phyloP scores from a whole-genome alignment of 2,888 invertebrate genomes.

The Leptinotarsa juncta region DNA sequence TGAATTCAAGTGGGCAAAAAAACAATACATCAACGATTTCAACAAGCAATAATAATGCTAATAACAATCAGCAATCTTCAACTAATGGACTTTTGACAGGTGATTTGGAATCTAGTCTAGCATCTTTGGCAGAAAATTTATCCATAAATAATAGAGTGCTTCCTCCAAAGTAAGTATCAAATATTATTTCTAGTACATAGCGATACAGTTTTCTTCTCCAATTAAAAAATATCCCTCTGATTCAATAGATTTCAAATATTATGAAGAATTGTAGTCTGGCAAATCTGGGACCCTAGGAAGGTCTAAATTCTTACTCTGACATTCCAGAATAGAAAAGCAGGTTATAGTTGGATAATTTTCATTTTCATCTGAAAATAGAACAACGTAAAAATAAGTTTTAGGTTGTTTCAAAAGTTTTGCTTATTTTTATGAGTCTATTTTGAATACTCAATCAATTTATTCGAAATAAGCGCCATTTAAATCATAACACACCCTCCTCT shows the following conservation, averaged over 20 bases:
- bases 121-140: slow-evolving; percentile 93
- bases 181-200: neutral
- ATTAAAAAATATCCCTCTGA: too few species aligned
- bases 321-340: too few species aligned
- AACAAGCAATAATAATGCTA: slow-evolving; percentile 47
- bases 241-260: too few species aligned
- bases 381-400: neutral
- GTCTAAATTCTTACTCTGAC: too few species aligned
- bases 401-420: neutral
- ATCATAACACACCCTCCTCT: too few species aligned
- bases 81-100: slow-evolving; percentile 81
- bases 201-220: too few species aligned
- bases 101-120: slow-evolving; percentile 93
- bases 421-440: neutral
- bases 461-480: too few species aligned
- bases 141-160: slow-evolving; percentile 81
- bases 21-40: slow-evolving; percentile 43
- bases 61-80: slow-evolving; percentile 57
- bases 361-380: neutral
- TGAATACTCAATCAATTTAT: too few species aligned
- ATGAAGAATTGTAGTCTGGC: too few species aligned
- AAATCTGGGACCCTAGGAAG: too few species aligned
- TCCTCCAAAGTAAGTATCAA: slow-evolving; percentile 76
- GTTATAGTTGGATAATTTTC: slow-evolving; percentile 7
- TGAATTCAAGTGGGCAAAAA: slow-evolving; percentile 54